Base-by-base conservation (phyloP, 2,797 vertebrate genomes). In the Cyprinella venusta region DNA sequence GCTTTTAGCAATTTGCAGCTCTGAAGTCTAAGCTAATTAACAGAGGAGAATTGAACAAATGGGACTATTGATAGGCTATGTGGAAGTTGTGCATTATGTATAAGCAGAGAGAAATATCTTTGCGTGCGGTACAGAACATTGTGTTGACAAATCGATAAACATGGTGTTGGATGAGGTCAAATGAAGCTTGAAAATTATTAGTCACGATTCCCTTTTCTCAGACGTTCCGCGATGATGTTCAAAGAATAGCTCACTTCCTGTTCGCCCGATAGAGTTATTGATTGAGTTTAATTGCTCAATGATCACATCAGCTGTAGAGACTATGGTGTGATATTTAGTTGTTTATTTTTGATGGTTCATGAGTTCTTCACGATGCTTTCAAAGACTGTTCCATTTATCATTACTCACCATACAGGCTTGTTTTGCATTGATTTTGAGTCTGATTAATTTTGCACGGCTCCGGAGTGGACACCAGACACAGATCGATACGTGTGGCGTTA, bases 351-450 rank as follows among this genome's bases (percentile, higher is more conserved):
- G 65, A 77, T 70, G 65, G 13, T 77, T 65, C 59, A 40, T 9
- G 21, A 42, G 80, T 76, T 83, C 26, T 77, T 70, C 70, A 38
- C 70, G 52, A 77, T 48, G 63, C 42, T 76, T 82, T 82, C 50
- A 59, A 69, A 69, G 50, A 59, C 52, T n/a, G 24, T 69, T 69
- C 33, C 63, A 82, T 82, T 75, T 38, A 75, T 67, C 61, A 75
- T 67, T 63, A 54, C 15, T 21, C 81, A 61, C 26, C 63, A 30
- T 24, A 24, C 61, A 42, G 52, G 65, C 81, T 61, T 70, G 54
- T 77, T 83, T 61, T 61, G 74, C 65, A 83, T 83, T n/a, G 81
- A 83, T 83, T 77, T 59, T 10, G 74, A 77, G 77, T 83, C 50
- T 69, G 81, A 83, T 83, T 77, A 83, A 83, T 83, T 77, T 83